Base-by-base conservation (phyloP, 2,888 invertebrate species). In the Drosophila sordidula region DNA sequence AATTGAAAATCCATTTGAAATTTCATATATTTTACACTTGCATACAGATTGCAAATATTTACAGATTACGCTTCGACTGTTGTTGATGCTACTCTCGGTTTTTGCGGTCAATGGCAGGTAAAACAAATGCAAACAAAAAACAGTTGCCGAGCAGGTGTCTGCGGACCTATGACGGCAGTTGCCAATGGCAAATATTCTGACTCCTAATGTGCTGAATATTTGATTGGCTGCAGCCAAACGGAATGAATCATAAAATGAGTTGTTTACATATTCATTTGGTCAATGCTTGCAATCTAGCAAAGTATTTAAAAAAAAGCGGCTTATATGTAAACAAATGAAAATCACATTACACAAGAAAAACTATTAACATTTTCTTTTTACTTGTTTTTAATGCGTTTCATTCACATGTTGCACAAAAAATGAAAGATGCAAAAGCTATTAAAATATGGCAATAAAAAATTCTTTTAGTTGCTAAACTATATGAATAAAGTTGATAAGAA, bases 1-100 rank as follows among this genome's bases (percentile, higher is more conserved):
- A 74, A 81, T 75, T 67, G 78, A 65, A 81, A 80, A 67, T 58
- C 62, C 56, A 78, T 70, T 81, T 56, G 81, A 49, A 78, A 70
- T 67, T 74, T 70, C 58, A 51, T 38, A 58, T 73, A 58, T 73
- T 80, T 42, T 51, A 26, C 34, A 25, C 14, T 12, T 54, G 32
- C 58, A 49, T 51, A 51, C 54, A 56, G 58, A 70, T 50, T 63
- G 56, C 8, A 47, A 67, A 67, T 67, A 62, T 75, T 64, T 67
- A 39, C 59, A 57, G 64, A 78, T 74, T 51, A 63, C 59, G 51
- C 34, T 29, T 46, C 45, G 36, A 42, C 26, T 38, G 45, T 36
- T 52, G 38, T 32, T 51, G 39, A 9, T 25, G 42, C 32, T 38
- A 9, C 42, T 70, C 56, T 46, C 61, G n/a, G 16, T 39, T 52